Base-by-base conservation (phyloP, 2,113 vertebrate genomes). In the Spea multiplicata region DNA sequence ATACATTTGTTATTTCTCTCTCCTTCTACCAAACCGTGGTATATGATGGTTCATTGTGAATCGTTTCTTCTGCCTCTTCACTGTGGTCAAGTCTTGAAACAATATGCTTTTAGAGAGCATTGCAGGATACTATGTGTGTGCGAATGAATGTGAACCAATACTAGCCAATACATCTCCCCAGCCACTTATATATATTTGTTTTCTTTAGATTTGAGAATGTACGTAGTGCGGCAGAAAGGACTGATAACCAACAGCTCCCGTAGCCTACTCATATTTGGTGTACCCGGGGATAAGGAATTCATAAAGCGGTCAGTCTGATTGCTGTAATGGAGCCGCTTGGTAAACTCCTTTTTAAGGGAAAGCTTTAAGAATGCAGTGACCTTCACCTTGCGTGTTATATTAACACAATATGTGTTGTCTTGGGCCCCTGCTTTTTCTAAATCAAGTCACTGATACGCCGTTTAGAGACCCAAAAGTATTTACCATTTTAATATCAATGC, bases 21-120 rank as follows among this genome's bases (percentile, higher is more conserved):
- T 14, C 9, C 10, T 55, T n/a, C 64, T 75, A 55, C 9, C 17
- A 44, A 17, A 65, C 12, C 61, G 8, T 71, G 67, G 48, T 14
- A 66, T 73, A 71, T 14, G 16, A 71, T 71, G 50, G 48, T 3
- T 30, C 48, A 3, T 71, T 10, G 47, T 50, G 49, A 71, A 71
- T 53, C 30, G 10, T 53, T 55, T 71, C 3, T 71, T 50, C n/a
- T 71, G 69, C 69, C 17, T 52, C 50, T 71, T 71, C 49, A 13
- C 49, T 53, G 16, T 53, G 9, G 49, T 53, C 17, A 53, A 70
- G 48, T 8, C 14, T 50, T n/a, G 47, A 49, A 44, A 16, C 67
- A 17, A 64, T 64, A 69, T 61, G 44, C 52, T 47, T 72, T 61
- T 73, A 61, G 12, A 49, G 57, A 74, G 72, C 57, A 62, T 52